Conservation (phyloP, 2,797 vertebrate species). For the Danio choprae region DNA sequence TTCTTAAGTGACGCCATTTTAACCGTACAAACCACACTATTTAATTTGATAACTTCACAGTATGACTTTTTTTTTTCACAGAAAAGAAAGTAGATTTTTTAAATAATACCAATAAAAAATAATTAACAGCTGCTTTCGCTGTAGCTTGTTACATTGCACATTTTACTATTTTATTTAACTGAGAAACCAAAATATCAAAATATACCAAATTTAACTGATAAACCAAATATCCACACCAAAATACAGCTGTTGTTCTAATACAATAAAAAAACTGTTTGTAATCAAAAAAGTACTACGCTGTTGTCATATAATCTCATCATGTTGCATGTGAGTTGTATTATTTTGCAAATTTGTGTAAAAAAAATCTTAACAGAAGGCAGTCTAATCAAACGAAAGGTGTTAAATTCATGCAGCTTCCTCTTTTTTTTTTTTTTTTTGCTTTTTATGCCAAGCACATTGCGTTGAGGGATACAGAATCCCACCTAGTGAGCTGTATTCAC, state of each 20-base stretch:
- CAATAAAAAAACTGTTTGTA: neutral
- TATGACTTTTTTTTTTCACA: neutral
- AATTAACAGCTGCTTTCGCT: neutral
- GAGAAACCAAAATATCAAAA: no score
- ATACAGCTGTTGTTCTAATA: neutral
- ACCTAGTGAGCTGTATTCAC: neutral
- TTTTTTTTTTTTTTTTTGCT: no score
- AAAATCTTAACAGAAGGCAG: neutral
- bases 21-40: neutral
- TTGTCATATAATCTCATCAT: neutral
- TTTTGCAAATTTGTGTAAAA: neutral
- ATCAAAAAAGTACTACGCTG: neutral
- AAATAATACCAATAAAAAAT: neutral
- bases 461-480: neutral
- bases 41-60: neutral
- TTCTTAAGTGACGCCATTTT: neutral
- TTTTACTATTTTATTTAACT: no score
- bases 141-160: neutral
- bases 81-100: neutral
- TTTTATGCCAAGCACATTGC: neutral
- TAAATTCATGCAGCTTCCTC: neutral
- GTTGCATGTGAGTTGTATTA: no score
- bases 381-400: neutral
- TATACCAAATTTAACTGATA: no score
- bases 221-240: neutral